phyloP scores from a whole-genome alignment of 2,113 vertebrate species.

The Lophochroa leadbeateri region DNA sequence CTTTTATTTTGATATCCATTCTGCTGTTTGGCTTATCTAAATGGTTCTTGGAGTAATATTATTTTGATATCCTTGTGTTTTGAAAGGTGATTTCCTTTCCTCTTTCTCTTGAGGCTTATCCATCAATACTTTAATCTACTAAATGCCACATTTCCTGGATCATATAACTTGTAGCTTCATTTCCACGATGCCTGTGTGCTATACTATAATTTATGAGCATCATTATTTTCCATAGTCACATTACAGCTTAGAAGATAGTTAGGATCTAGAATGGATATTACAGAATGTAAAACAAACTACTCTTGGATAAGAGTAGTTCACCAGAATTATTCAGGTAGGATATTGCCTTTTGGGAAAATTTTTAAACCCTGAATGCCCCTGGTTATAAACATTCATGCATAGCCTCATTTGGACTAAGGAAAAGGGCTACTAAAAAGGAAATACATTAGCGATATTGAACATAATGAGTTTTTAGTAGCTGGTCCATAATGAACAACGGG shows the following conservation, averaged over 20 bases:
- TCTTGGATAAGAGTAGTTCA: not conserved
- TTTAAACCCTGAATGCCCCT: not conserved
- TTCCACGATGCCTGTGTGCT: not conserved
- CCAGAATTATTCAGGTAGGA: not conserved
- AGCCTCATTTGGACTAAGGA: not conserved
- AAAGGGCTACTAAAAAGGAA: not conserved
- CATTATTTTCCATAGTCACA: not conserved
- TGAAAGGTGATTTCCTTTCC: not conserved
- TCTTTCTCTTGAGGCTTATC: not conserved
- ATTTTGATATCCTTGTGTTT: not conserved
- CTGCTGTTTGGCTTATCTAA: not conserved
- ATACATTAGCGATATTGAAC: not conserved
- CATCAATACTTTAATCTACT: not conserved
- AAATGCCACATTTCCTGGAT: not conserved
- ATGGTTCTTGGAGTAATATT: not conserved
- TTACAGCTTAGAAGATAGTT: not conserved
- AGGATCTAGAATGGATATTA: not conserved
- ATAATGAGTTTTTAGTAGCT: not conserved
- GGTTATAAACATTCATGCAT: not conserved
- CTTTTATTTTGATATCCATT: not conserved
- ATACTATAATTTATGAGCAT: not conserved
- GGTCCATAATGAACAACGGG: not conserved
- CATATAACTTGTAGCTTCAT: not conserved
- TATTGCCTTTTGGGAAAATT: not conserved
- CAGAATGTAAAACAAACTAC: not conserved